A percentile compares a stretch with the other conserved stretches of the same genome.
Evolutionary conservation across 2,113 vertebrate genomes (phyloP).

Genomic region (Gopherus flavomarginatus): DNA sequence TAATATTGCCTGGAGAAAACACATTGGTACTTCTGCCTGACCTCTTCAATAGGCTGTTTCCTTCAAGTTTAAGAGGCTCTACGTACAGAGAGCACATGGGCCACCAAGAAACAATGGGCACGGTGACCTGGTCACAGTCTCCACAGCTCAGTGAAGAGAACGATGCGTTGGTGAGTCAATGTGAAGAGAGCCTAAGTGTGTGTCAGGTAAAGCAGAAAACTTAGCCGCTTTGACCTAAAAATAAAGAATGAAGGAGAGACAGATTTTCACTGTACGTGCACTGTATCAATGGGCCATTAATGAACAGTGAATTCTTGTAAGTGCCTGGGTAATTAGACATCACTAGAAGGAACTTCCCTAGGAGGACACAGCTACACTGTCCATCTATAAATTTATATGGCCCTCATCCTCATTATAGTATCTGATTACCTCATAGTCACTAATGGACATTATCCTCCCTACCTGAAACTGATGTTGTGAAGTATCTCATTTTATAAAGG

Average conservation of each 20-base stretch:
- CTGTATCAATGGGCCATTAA: slow-evolving; percentile 63
- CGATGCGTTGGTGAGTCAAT: background rate
- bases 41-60: background rate
- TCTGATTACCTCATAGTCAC: background rate
- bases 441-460: background rate
- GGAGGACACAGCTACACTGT: background rate
- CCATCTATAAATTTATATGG: background rate
- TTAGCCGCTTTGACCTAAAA: slow-evolving; percentile 54
- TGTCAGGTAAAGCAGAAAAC: background rate
- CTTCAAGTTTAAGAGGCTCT: background rate
- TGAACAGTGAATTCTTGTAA: slow-evolving; percentile 44
- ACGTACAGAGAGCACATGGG: background rate
- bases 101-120: background rate
- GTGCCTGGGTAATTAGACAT: slow-evolving; percentile 65
- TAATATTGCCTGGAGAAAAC: background rate
- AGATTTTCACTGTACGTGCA: background rate
- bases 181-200: background rate
- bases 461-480: too few species aligned
- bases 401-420: background rate
- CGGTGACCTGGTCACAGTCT: background rate
- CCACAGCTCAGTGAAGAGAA: background rate
- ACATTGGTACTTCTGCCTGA: background rate
- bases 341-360: background rate
- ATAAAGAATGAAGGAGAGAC: background rate
- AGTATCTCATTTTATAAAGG: background rate